Percentiles rank a stretch among this genome's conserved stretches.
Conservation (phyloP, 2,113 vertebrate genomes). For the Pseudolaguvia tuberculata region DNA sequence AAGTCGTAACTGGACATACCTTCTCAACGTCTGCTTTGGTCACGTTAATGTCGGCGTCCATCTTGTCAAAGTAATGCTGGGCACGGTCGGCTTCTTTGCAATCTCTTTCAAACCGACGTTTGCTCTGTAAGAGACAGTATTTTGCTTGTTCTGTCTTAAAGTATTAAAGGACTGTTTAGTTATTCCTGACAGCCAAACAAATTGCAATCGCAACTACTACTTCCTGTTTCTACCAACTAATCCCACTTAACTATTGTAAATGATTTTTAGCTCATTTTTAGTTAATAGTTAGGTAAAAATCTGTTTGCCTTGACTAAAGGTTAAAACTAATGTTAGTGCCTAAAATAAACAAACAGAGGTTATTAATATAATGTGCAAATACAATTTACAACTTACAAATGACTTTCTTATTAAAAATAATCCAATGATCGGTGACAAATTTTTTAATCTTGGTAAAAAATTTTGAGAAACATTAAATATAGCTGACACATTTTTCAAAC, state of each 20-base stretch:
- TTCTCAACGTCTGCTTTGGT: slow-evolving; percentile 94
- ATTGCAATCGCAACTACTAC: too few species aligned
- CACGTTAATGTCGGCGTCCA: slow-evolving; percentile 89
- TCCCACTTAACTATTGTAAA: not conserved
- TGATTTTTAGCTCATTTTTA: not conserved
- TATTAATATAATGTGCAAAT: not conserved
- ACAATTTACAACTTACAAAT: not conserved
- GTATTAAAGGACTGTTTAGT: not conserved
- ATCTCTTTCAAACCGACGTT: slow-evolving; percentile 88
- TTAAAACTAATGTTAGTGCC: not conserved
- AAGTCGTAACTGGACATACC: slow-evolving; percentile 61
- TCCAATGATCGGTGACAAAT: not conserved
- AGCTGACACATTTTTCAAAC: not conserved
- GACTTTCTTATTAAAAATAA: too few species aligned
- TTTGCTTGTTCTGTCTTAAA: not conserved
- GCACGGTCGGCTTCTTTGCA: slow-evolving; percentile 94
- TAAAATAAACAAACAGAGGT: not conserved
- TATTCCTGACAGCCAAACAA: not conserved
- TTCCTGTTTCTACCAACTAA: too few species aligned
- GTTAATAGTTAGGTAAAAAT: not conserved
- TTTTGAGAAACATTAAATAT: too few species aligned
- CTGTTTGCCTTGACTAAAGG: too few species aligned
- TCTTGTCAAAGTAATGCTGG: slow-evolving; percentile 87
- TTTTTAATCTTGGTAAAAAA: not conserved
- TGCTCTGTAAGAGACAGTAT: slow-evolving; percentile 60